Conservation (phyloP, 2,888 invertebrate genomes). For the Sarcophaga subvicina region DNA sequence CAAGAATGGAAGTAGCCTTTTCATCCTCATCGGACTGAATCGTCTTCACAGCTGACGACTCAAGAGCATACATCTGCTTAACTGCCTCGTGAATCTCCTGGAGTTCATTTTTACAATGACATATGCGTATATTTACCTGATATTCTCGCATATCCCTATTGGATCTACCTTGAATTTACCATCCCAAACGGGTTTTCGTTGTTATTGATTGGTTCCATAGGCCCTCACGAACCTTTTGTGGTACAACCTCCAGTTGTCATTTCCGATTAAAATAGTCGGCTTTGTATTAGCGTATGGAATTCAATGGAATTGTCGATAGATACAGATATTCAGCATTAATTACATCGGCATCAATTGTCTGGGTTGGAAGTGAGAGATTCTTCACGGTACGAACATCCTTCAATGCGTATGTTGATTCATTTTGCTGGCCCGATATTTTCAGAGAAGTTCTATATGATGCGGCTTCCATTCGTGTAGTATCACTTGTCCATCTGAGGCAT, state of each 20-base stretch:
- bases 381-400: constrained; percentile 12
- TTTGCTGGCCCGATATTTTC: constrained; percentile 11
- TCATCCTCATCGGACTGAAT: constrained; percentile 1
- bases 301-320: constrained; percentile 40
- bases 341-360: constrained; percentile 7
- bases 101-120: constrained; percentile 19
- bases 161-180: constrained; percentile 32
- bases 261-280: constrained; percentile 46
- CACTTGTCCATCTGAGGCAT: constrained; percentile 26
- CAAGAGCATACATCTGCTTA: constrained; percentile 24
- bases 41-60: neutral
- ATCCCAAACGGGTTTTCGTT: constrained; percentile 44
- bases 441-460: constrained; percentile 23
- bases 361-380: neutral
- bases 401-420: neutral
- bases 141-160: neutral
- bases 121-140: constrained; percentile 45
- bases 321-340: constrained; percentile 13
- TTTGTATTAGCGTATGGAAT: constrained; percentile 48
- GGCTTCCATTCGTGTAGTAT: constrained; percentile 34
- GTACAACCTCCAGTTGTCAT: constrained; percentile 55
- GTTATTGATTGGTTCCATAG: constrained; percentile 52
- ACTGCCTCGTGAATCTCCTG: constrained; percentile 26
- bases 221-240: constrained; percentile 48
- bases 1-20: constrained; percentile 29